Conservation (phyloP, 2,797 vertebrate genomes). For the Staurois parvus region DNA sequence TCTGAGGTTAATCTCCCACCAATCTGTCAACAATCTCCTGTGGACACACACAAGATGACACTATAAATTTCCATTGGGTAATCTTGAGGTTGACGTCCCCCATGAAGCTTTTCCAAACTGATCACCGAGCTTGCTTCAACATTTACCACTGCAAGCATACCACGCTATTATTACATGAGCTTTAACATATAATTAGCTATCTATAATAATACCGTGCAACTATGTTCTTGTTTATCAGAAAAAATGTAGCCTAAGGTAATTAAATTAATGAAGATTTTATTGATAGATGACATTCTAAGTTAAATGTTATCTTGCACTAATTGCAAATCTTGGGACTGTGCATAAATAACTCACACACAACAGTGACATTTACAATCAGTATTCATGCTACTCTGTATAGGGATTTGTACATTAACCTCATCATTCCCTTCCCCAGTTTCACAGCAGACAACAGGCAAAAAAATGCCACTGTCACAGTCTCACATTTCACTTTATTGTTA, state of each 20-base stretch:
- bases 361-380: slow-evolving; percentile 45
- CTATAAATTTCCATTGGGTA: not conserved
- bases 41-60: too few relatives aligned
- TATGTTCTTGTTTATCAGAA: slow-evolving; percentile 30
- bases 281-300: slow-evolving; percentile 50
- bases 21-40: too few relatives aligned
- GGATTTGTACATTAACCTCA: slow-evolving; percentile 42
- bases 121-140: not conserved
- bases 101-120: not conserved
- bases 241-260: slow-evolving; percentile 43
- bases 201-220: slow-evolving; percentile 39
- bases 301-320: slow-evolving; percentile 52
- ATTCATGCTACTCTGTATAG: slow-evolving; percentile 36
- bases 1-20: too few relatives aligned
- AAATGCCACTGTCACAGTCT: not conserved
- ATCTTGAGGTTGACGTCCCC: not conserved
- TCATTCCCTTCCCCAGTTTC: slow-evolving; percentile 31
- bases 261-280: slow-evolving; percentile 51
- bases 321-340: slow-evolving; percentile 42
- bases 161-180: slow-evolving; percentile 19
- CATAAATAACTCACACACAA: slow-evolving; percentile 45
- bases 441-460: slow-evolving; percentile 33
- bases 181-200: slow-evolving; percentile 37
- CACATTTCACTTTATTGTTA: slow-evolving; percentile 34
- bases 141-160: not conserved